These are phyloP conservation scores for Orgyia antiqua DNA, from an alignment of 2,888 invertebrate species.

Conservation along the genomic window DNA sequence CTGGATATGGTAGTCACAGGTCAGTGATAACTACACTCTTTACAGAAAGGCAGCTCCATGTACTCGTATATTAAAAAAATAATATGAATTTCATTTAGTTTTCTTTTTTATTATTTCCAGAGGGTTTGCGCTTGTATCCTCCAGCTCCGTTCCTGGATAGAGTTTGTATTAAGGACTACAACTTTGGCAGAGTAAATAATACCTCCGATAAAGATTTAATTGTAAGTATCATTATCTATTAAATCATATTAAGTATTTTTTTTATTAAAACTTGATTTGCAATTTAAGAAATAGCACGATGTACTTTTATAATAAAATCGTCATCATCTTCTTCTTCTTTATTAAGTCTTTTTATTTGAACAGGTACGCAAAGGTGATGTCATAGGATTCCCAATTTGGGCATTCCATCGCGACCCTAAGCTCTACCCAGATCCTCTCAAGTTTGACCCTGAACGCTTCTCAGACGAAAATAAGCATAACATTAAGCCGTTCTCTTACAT, in stretches of 20 bases:
- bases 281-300: too few relatives aligned
- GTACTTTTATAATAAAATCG: too few relatives aligned
- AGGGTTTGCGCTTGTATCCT: slow-evolving; percentile 65
- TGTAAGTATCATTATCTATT: too few relatives aligned
- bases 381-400: slow-evolving; percentile 44
- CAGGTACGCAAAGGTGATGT: slow-evolving; percentile 46
- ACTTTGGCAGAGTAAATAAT: slow-evolving; percentile 44
- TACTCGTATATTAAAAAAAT: too few relatives aligned
- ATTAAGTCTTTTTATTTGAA: slow-evolving; percentile 15
- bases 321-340: too few relatives aligned
- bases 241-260: too few relatives aligned
- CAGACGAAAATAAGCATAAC: slow-evolving; percentile 34
- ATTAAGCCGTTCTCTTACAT: slow-evolving; percentile 37
- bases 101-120: too few relatives aligned
- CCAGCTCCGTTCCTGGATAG: slow-evolving; percentile 58
- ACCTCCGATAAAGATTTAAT: slow-evolving; percentile 37
- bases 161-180: slow-evolving; percentile 68
- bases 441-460: slow-evolving; percentile 69
- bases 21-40: too few relatives aligned
- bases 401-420: slow-evolving; percentile 51
- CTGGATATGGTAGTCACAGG: slow-evolving; percentile 79
- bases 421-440: slow-evolving; percentile 68
- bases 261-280: too few relatives aligned
- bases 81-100: too few relatives aligned
- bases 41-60: neutral